phyloP scores from a whole-genome alignment of 2,888 invertebrate species.

The Nephrotoma flavescens region DNA sequence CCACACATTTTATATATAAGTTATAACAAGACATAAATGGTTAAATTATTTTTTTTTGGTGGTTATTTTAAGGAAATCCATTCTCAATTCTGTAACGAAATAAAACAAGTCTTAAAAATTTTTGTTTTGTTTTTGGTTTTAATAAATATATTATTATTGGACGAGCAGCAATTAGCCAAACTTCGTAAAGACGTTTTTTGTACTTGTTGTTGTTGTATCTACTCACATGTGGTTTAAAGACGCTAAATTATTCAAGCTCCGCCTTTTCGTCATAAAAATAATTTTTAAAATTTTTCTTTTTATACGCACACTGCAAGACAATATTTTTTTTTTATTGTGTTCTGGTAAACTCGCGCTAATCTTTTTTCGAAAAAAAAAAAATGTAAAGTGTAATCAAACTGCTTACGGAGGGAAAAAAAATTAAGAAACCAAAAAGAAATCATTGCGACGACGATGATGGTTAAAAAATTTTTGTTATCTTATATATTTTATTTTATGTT shows the following conservation, averaged over 20 bases:
- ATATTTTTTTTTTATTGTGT: neutral
- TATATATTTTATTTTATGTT: neutral
- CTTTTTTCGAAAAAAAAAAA: neutral
- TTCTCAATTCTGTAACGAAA: neutral
- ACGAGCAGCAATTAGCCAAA: neutral
- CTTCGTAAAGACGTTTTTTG: neutral
- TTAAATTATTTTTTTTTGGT: neutral
- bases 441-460: neutral
- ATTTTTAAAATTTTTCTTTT: neutral
- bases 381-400: neutral
- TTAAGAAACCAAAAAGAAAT: neutral
- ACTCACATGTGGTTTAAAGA: neutral
- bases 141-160: neutral
- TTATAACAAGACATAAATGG: neutral
- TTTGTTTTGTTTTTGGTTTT: neutral
- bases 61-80: neutral
- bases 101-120: neutral
- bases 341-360: neutral
- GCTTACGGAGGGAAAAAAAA: neutral
- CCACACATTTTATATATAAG: too few relatives aligned
- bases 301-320: neutral
- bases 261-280: conserved; percentile 6
- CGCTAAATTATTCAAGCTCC: conserved; percentile 1
- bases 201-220: neutral
- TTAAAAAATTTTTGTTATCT: neutral